Evolutionary conservation across 2,113 vertebrate genomes (phyloP).

Genomic region (Macaca nemestrina): DNA sequence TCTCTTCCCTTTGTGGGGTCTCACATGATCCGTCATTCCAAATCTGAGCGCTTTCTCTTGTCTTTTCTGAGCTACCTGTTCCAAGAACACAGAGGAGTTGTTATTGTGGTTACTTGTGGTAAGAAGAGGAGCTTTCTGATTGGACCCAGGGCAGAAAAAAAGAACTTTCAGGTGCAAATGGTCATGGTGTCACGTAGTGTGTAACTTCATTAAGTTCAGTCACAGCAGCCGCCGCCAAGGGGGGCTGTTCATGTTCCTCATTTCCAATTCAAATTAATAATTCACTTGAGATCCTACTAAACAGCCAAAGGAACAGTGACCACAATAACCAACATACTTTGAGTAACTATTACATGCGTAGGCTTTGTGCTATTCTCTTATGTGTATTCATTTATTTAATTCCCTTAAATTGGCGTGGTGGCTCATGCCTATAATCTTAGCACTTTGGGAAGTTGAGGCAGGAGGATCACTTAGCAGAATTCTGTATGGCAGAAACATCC

Average conservation of each 20-base stretch:
- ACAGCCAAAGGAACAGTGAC: background rate
- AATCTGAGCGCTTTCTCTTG: background rate
- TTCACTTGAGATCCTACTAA: background rate
- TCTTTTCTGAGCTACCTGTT: background rate
- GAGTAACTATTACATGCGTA: background rate
- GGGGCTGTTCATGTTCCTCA: background rate
- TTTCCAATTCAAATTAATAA: background rate
- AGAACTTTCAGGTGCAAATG: too few relatives aligned
- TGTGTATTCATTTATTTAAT: accelerated
- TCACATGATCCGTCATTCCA: background rate
- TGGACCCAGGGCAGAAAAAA: background rate
- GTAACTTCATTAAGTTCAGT: background rate
- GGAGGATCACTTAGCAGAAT: too few relatives aligned
- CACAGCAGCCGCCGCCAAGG: background rate
- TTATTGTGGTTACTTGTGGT: background rate
- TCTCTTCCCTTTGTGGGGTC: background rate
- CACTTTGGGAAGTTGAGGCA: too few relatives aligned
- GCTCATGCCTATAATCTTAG: too few relatives aligned
- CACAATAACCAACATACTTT: accelerated
- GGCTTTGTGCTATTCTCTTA: background rate
- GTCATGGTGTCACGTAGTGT: too few relatives aligned
- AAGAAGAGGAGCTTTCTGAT: background rate
- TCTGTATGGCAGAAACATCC: background rate
- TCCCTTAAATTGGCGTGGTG: background rate
- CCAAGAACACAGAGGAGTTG: background rate